A percentile compares a stretch with the other conserved stretches of the same genome.
Conservation (phyloP, 2,888 invertebrate genomes). For the Epicampocera succincta region DNA sequence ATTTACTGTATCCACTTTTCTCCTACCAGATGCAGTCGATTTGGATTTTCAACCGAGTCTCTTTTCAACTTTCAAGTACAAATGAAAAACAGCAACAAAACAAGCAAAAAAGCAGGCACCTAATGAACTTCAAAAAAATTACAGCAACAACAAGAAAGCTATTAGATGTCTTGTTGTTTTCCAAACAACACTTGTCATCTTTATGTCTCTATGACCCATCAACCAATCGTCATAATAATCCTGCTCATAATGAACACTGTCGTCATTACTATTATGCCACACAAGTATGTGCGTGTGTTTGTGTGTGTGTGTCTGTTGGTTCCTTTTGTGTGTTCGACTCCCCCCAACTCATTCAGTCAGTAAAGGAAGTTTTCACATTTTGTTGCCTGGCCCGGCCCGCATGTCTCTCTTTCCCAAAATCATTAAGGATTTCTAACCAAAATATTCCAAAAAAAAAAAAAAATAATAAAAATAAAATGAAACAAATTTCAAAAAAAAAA, state of each 20-base stretch:
- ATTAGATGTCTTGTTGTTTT: conserved; percentile 73
- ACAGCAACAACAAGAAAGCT: conserved; percentile 72
- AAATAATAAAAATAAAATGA: no score
- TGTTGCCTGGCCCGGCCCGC: conserved; percentile 34
- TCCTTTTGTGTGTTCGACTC: conserved; percentile 5
- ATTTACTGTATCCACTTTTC: conserved; percentile 14
- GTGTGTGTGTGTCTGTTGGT: no score
- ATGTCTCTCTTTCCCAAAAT: conserved; percentile 28
- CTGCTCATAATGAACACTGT: conserved; percentile 57
- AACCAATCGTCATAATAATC: conserved; percentile 68
- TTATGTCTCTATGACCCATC: conserved; percentile 75
- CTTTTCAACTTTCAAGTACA: conserved; percentile 61
- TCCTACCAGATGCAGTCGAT: conserved; percentile 41
- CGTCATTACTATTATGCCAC: conserved; percentile 34
- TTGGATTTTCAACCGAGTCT: conserved; percentile 31
- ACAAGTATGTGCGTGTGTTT: no score
- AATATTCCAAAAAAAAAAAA: conserved; percentile 24
- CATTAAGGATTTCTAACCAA: conserved; percentile 70
- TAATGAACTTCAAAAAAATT: conserved; percentile 79
- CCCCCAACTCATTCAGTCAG: conserved; percentile 31
- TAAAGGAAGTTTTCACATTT: conserved; percentile 35
- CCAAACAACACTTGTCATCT: conserved; percentile 77
- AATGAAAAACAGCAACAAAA: conserved; percentile 65
- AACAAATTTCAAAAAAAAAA: no score
- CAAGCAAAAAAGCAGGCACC: conserved; percentile 69